These are phyloP conservation scores for Atrina japonica DNA, from an alignment of 2,888 invertebrate genomes.

Conservation along the genomic window DNA sequence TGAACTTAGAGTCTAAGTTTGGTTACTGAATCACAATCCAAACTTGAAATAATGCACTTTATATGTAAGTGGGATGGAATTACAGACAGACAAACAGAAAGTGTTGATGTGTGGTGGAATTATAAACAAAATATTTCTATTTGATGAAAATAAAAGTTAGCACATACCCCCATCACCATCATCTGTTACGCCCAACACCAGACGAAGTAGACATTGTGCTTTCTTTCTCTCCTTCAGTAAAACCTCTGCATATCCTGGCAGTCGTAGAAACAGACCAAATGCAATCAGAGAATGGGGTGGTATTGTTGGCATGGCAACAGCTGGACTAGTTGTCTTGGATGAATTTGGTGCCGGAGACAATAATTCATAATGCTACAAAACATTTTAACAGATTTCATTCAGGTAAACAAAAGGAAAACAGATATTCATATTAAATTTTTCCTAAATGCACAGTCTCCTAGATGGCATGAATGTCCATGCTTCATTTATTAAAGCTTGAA, in stretches of 20 bases:
- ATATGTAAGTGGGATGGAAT: too few relatives aligned
- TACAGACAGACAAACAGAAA: not conserved
- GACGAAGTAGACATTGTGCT: slow-evolving; percentile 91
- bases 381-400: not conserved
- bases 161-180: slow-evolving; percentile 91
- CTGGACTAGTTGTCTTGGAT: slow-evolving; percentile 65
- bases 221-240: slow-evolving; percentile 89
- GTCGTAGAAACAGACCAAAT: slow-evolving; percentile 92
- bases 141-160: too few relatives aligned
- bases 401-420: not conserved
- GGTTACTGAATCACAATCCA: too few relatives aligned
- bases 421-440: not conserved
- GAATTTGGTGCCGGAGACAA: slow-evolving; percentile 67
- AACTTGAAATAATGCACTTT: not conserved
- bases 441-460: not conserved
- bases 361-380: slow-evolving; percentile 66
- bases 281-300: slow-evolving; percentile 96
- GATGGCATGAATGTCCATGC: too few relatives aligned
- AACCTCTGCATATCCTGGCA: slow-evolving; percentile 95
- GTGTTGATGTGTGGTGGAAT: too few relatives aligned
- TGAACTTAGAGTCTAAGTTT: too few relatives aligned
- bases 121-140: too few relatives aligned
- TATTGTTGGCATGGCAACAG: slow-evolving; percentile 71
- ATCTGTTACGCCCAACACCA: slow-evolving; percentile 94
- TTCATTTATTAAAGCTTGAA: too few relatives aligned